Evolutionary conservation across 2,888 invertebrate genomes (phyloP).

Genomic region (Sialis lutaria): DNA sequence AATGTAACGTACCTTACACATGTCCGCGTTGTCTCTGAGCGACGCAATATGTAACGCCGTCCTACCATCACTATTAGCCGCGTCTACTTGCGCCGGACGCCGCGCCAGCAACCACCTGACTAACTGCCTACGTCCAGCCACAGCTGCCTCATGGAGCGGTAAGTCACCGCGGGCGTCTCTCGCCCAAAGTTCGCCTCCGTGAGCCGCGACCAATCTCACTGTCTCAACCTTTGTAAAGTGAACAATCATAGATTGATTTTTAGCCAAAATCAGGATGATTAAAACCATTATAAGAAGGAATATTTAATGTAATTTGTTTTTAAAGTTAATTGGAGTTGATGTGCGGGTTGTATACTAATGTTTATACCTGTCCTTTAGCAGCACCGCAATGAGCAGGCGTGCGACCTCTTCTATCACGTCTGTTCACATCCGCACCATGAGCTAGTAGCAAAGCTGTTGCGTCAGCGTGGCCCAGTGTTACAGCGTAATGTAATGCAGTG

Average conservation of each 20-base stretch:
- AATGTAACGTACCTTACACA: conserved; percentile 49
- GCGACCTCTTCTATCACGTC: conserved; percentile 82
- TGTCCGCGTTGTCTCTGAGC: conserved; percentile 80
- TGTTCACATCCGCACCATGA: conserved; percentile 78
- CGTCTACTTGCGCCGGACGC: conserved; percentile 68
- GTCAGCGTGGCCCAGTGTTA: conserved; percentile 88
- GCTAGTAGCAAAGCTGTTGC: conserved; percentile 79
- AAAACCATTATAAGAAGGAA: background rate
- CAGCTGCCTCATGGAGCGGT: conserved; percentile 90
- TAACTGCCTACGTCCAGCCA: conserved; percentile 75
- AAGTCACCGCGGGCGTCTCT: conserved; percentile 87
- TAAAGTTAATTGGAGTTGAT: too few species aligned
- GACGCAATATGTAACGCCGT: conserved; percentile 90
- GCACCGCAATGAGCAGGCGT: conserved; percentile 91
- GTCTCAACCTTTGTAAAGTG: conserved; percentile 32
- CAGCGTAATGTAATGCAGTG: conserved; percentile 91
- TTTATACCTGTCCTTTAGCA: conserved; percentile 64
- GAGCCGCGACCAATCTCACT: conserved; percentile 43
- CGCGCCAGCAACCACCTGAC: conserved; percentile 77
- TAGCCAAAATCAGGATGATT: background rate
- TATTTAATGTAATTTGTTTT: background rate
- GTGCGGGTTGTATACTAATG: too few species aligned
- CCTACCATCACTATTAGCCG: conserved; percentile 82
- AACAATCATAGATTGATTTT: background rate
- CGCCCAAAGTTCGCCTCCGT: conserved; percentile 80